A percentile compares a stretch with the other conserved stretches of the same genome.
Conservation (phyloP, 2,888 invertebrate species). For the Eurytoma adleriae region DNA sequence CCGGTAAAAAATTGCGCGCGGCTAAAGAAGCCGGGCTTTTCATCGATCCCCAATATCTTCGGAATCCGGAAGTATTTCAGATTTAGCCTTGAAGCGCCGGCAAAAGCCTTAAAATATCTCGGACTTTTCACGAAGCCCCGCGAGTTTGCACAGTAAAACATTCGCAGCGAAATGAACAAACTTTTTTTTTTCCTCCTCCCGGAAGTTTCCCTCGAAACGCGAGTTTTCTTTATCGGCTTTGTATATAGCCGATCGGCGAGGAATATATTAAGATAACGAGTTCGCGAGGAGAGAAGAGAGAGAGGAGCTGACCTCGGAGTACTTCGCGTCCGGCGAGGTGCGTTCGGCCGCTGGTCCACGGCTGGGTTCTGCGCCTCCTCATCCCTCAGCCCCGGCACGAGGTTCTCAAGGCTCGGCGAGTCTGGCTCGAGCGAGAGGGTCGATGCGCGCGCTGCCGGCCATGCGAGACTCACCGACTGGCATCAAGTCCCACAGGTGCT, state of each 20-base stretch:
- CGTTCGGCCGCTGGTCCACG: slow-evolving; percentile 36
- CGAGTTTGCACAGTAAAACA: background rate
- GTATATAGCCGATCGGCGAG: too few species aligned
- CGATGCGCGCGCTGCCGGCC: too few species aligned
- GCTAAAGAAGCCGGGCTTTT: too few species aligned
- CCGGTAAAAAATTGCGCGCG: too few species aligned
- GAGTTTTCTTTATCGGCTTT: background rate
- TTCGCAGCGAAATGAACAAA: background rate
- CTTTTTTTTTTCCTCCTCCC: background rate
- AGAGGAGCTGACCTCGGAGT: slow-evolving; percentile 9
- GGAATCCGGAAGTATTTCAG: background rate
- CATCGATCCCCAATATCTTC: background rate
- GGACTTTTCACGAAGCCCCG: background rate
- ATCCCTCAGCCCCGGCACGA: slow-evolving; percentile 12
- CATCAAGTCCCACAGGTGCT: too few species aligned
- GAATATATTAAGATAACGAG: background rate
- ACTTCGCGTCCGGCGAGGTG: slow-evolving; percentile 9
- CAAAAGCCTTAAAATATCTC: background rate
- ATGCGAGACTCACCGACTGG: too few species aligned
- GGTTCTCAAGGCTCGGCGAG: too few species aligned
- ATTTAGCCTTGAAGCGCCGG: slow-evolving; percentile 1
- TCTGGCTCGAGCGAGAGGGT: too few species aligned
- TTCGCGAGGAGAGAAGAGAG: too few species aligned
- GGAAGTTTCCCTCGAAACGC: background rate
- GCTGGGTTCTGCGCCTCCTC: slow-evolving; percentile 35